Base-by-base conservation (phyloP, 1,140 invertebrate genomes). In the Portunus trituberculatus region DNA sequence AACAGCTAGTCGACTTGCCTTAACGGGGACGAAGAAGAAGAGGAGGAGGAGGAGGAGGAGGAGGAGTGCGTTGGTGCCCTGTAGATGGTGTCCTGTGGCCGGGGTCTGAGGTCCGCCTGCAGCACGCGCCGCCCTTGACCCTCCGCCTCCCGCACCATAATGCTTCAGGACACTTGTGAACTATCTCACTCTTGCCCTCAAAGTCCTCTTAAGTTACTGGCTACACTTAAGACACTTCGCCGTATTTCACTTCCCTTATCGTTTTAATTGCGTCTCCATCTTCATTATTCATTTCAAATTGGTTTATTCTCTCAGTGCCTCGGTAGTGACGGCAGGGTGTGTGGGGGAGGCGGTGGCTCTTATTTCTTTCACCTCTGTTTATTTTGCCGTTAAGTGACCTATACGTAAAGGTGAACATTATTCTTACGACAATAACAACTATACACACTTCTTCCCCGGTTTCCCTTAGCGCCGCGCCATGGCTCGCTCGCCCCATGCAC, bases 201-300 rank as follows among this genome's bases (percentile, higher is more conserved):
- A 76, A 76, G 10, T 76, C 67, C 67, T 76, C 67, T 76, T 76
- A 76, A 76, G 67, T 76, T 76, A 76, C 67, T 76, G 67, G 67
- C 7, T 76, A 25, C 67, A n/a, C 67, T 76, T 76, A 25, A 76
- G 67, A 76, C 67, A 76, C 67, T 76, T 76, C 67, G 67, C 67
- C 67, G 67, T 76, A 76, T 76, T 76, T 76, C 67, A 76, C 67
- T 76, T 76, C 20, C 67, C 67, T 76, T 76, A 76, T 76, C 67
- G 67, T 76, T 76, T 76, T 76, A 76, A 76, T 76, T 76, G 67
- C 67, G 67, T 76, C 67, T 76, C 67, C 67, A n/a, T 76, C 67
- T 76, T 76, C 67, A 76, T 76, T 76, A 76, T 76, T 76, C 67
- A 76, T 76, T 76, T n/a, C 20, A n/a, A 76, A 76, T 76, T 76